Conservation (phyloP, 2,888 invertebrate species). For the Erynnis tages region DNA sequence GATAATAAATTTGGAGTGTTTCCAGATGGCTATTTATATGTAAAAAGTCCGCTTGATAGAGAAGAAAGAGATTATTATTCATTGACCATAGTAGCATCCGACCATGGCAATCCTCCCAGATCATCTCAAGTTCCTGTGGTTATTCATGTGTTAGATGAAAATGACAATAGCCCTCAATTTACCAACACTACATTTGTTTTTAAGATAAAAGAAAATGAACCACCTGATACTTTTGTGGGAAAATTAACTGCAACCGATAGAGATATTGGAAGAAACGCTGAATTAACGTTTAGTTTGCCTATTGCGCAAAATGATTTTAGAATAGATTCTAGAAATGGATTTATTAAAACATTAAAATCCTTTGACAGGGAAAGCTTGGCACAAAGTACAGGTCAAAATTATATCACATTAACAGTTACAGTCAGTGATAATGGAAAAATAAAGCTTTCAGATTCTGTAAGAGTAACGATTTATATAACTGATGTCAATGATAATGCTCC, state of each 20-base stretch:
- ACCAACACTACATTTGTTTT: constrained; percentile 95
- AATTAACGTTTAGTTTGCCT: constrained; percentile 90
- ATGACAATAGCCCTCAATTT: constrained; percentile 97
- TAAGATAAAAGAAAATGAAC: constrained; percentile 93
- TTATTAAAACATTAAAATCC: constrained; percentile 90
- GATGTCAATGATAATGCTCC: constrained; percentile 97
- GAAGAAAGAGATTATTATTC: constrained; percentile 96
- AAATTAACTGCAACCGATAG: constrained; percentile 93
- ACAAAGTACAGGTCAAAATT: constrained; percentile 88
- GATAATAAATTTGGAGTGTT: constrained; percentile 96
- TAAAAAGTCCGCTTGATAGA: constrained; percentile 91
- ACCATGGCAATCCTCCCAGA: constrained; percentile 88
- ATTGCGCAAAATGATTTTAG: constrained; percentile 90
- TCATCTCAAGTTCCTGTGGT: constrained; percentile 95
- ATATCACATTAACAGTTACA: constrained; percentile 91
- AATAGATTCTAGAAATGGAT: constrained; percentile 94
- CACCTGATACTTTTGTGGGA: constrained; percentile 94
- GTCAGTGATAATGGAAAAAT: constrained; percentile 92
- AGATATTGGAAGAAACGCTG: constrained; percentile 95
- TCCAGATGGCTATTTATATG: constrained; percentile 96
- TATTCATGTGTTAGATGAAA: constrained; percentile 96
- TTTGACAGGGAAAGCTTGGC: constrained; percentile 95
- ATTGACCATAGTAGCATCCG: constrained; percentile 90
- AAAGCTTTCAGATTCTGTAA: constrained; percentile 90
- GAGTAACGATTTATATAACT: constrained; percentile 91